Evolutionary conservation across 2,797 vertebrate genomes (phyloP), one percentile per base, ranked within the genome.

Genomic region (Columba guinea): DNA sequence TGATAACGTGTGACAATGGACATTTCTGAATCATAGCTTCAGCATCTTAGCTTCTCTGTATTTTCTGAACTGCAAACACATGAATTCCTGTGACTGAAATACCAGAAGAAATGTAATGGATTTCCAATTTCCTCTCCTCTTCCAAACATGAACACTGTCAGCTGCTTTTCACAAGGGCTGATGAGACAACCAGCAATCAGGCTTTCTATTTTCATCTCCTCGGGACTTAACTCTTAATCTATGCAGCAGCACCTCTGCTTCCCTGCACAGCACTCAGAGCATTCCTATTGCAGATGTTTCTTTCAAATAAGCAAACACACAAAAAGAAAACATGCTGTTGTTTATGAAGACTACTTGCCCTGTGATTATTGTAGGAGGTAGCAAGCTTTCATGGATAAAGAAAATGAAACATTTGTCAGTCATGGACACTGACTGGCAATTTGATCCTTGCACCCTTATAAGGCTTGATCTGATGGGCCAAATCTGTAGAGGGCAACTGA

Each of bases 181-280:
- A 95, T 95, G 94, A 97, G 93, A 94, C 93, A 97, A 92, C 91
- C 81, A 71, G 94, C 75, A 97, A 94, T 96, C 94, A 96, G 79
- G 60, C 53, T 94, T 91, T 95, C 96, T 97, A 92, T 96, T 97
- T 96, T 95, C 84, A 78, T 94, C 95, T 92, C 86, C 62, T 89
- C 17, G 20, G 84, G 74, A 77, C 67, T 94, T 96, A 94, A 95
- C 85, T 91, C 92, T 89, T 89, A 80, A 77, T 48, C 27, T 63
- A 34, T 39, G 69, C 65, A 71, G 67, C 49, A 79, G 63, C 51
- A 83, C 60, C 59, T 94, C 51, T 69, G 65, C 51, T 86, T 89
- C 59, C 65, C 65, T 15, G 12, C 34, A 53, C 28, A 28, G 6
- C 12, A 26, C 60, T 94, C 27, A 27, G 58, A 55, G n/a, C n/a